These are phyloP conservation scores for Ptychobarbus kaznakovi DNA, from an alignment of 2,797 vertebrate genomes.

Conservation along the genomic window DNA sequence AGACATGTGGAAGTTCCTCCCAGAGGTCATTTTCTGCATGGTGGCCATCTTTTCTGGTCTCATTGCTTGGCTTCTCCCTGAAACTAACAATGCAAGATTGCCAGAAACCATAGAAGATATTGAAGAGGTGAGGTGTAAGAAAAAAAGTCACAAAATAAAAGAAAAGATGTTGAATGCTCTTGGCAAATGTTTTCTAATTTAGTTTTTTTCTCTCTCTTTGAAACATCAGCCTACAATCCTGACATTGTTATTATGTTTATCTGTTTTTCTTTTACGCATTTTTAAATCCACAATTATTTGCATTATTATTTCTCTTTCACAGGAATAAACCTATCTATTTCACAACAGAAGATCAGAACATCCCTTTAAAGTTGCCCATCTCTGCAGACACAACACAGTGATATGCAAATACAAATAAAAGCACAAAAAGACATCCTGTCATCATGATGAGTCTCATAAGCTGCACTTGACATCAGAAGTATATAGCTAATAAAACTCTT, in stretches of 20 bases:
- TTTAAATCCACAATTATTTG: background rate
- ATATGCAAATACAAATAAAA: too few relatives aligned
- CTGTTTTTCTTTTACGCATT: background rate
- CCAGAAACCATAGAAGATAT: conserved; percentile 88
- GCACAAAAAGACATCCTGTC: background rate
- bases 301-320: conserved; percentile 15
- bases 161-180: background rate
- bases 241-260: background rate
- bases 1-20: conserved; percentile 80
- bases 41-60: conserved; percentile 75
- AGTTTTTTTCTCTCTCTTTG: background rate
- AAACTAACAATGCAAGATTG: conserved; percentile 76
- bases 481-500: background rate
- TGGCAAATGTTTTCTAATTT: background rate
- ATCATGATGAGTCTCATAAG: background rate
- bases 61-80: conserved; percentile 80
- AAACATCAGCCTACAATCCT: background rate
- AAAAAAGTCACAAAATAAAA: background rate
- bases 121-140: conserved; percentile 75
- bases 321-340: conserved; percentile 49
- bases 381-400: conserved; percentile 10
- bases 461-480: background rate
- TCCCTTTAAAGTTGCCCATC: conserved; percentile 40
- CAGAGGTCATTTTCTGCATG: conserved; percentile 75
- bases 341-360: conserved; percentile 20